Evolutionary conservation across 2,797 vertebrate species (phyloP).

Genomic region (Tauraco hartlaubi): DNA sequence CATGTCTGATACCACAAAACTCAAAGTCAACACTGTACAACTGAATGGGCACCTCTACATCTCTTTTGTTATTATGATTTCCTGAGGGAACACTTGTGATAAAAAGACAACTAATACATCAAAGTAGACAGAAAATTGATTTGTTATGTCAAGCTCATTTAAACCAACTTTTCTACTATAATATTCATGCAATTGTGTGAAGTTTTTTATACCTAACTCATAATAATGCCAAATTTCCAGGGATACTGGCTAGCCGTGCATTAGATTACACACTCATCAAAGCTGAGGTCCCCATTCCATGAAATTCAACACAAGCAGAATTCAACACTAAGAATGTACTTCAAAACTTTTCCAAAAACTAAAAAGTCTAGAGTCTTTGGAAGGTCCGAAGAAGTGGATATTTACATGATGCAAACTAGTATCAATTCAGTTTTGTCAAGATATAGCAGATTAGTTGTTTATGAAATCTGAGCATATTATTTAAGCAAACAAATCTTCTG

Average conservation of each 20-base stretch:
- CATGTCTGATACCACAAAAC: neutral
- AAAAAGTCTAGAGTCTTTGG: neutral
- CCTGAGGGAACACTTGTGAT: slow-evolving; percentile 22
- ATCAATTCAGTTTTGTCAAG: neutral
- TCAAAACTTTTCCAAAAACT: neutral
- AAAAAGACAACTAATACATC: slow-evolving; percentile 56
- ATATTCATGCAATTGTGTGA: slow-evolving; percentile 20
- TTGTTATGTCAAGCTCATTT: slow-evolving; percentile 52
- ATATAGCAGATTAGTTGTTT: neutral
- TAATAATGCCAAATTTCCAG: slow-evolving; percentile 23
- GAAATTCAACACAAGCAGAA: neutral
- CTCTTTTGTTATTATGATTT: slow-evolving; percentile 46
- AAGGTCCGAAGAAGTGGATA: neutral
- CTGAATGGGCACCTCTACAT: neutral
- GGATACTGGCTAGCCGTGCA: neutral
- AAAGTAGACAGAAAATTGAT: slow-evolving; percentile 58
- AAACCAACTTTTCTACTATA: slow-evolving; percentile 9
- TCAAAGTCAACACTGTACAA: neutral
- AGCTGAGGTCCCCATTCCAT: neutral
- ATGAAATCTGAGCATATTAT: slow-evolving; percentile 11
- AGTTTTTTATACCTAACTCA: neutral
- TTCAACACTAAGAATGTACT: neutral
- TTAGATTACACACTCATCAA: neutral
- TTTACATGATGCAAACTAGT: neutral
- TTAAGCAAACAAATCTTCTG: slow-evolving; percentile 36